phyloP scores from a whole-genome alignment of 2,113 vertebrate species.

The Thalassoma bifasciatum region DNA sequence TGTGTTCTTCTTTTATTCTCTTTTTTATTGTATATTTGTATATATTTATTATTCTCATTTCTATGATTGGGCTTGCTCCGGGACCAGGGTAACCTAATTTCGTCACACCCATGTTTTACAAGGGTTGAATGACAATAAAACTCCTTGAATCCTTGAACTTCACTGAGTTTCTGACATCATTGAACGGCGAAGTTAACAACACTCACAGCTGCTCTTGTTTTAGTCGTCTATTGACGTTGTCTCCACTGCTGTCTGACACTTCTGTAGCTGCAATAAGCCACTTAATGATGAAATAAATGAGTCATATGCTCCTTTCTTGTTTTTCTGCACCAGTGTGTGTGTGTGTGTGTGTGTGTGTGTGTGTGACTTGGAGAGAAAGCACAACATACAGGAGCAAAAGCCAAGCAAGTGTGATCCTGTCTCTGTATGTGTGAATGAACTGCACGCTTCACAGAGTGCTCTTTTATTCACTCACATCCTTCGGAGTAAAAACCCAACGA shows the following conservation, averaged over 20 bases:
- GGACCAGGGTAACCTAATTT: too few relatives aligned
- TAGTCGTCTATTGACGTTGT: slow-evolving; percentile 55
- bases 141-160: too few relatives aligned
- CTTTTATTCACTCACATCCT: slow-evolving; percentile 37
- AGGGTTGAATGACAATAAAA: too few relatives aligned
- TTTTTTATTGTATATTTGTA: too few relatives aligned
- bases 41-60: too few relatives aligned
- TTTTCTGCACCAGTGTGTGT: slow-evolving; percentile 2
- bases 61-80: too few relatives aligned
- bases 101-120: too few relatives aligned
- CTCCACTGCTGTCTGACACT: slow-evolving; percentile 49
- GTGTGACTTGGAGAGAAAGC: neutral
- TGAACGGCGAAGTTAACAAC: slow-evolving; percentile 25
- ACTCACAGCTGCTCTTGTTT: slow-evolving; percentile 39
- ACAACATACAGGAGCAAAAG: slow-evolving; percentile 24
- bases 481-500: slow-evolving; percentile 10
- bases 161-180: slow-evolving; percentile 52
- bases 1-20: too few relatives aligned
- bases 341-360: too few relatives aligned
- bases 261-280: slow-evolving; percentile 48
- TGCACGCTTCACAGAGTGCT: slow-evolving; percentile 31
- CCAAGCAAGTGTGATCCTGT: slow-evolving; percentile 34
- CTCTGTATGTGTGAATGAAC: slow-evolving; percentile 48
- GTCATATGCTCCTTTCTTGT: slow-evolving; percentile 47
- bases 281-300: slow-evolving; percentile 66